Conservation (phyloP, 2,888 invertebrate species). For the Synanthedon myopaeformis region DNA sequence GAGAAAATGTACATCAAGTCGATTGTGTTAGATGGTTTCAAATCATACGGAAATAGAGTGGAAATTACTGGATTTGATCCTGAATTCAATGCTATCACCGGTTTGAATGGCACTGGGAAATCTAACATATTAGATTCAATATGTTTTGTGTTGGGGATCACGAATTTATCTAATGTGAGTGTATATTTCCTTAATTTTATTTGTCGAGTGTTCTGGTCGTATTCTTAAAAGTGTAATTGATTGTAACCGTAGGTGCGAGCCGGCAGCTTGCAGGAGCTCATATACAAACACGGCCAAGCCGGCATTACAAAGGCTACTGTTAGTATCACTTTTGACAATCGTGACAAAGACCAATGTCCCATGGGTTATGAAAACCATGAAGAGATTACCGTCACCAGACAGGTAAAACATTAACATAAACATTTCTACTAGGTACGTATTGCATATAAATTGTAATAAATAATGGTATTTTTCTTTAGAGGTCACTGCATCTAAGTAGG, state of each 20-base stretch:
- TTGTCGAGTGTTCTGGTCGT: constrained; percentile 1
- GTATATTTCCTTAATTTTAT: background rate
- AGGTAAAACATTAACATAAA: constrained; percentile 60
- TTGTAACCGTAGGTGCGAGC: constrained; percentile 82
- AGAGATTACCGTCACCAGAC: constrained; percentile 93
- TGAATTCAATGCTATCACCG: constrained; percentile 98
- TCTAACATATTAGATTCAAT: constrained; percentile 98
- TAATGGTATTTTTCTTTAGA: background rate
- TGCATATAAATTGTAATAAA: background rate
- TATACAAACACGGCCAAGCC: constrained; percentile 98
- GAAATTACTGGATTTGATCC: constrained; percentile 93
- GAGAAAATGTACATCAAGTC: constrained; percentile 89
- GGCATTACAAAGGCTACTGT: constrained; percentile 96
- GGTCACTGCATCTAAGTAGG: no score
- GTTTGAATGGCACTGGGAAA: constrained; percentile 97
- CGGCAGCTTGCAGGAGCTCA: constrained; percentile 90
- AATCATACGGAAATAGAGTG: constrained; percentile 94
- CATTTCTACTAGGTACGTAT: background rate
- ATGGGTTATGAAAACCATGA: constrained; percentile 90
- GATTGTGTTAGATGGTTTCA: constrained; percentile 95
- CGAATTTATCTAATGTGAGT: constrained; percentile 89
- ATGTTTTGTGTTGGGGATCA: constrained; percentile 96
- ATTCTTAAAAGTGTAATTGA: constrained; percentile 6
- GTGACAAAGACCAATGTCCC: constrained; percentile 83
- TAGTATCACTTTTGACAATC: constrained; percentile 95